These are phyloP conservation scores for Tragelaphus imberbis DNA, from an alignment of 2,113 vertebrate species.

Conservation along the genomic window DNA sequence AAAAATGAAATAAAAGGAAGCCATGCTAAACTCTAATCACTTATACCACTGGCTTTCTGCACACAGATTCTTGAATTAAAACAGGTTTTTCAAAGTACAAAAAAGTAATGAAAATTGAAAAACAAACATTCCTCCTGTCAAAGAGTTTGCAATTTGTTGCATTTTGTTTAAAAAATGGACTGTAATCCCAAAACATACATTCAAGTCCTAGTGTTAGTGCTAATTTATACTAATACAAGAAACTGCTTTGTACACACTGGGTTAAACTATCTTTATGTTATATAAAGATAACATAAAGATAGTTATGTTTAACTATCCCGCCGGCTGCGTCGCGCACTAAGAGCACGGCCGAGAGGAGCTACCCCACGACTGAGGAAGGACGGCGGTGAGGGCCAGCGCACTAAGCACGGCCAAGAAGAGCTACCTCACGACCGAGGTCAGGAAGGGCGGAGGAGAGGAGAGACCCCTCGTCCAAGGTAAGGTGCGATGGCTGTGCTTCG, in stretches of 20 bases:
- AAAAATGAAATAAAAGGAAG: not conserved
- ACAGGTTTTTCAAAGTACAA: not conserved
- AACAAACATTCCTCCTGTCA: not conserved
- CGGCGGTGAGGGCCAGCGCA: too few relatives aligned
- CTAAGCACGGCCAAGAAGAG: too few relatives aligned
- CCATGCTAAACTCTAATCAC: not conserved
- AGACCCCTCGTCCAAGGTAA: too few relatives aligned
- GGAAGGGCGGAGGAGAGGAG: too few relatives aligned
- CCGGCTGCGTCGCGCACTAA: too few relatives aligned
- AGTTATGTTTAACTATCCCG: too few relatives aligned
- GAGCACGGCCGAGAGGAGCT: too few relatives aligned
- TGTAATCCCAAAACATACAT: not conserved
- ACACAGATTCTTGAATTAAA: not conserved
- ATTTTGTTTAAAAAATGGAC: not conserved
- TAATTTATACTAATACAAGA: not conserved
- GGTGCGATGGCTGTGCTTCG: too few relatives aligned
- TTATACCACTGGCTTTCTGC: not conserved
- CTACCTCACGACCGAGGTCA: too few relatives aligned
- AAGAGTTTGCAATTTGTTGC: not conserved
- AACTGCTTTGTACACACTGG: not conserved
- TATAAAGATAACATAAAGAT: too few relatives aligned
- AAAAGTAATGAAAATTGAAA: conserved; percentile 14
- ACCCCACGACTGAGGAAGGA: too few relatives aligned
- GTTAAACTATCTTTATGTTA: not conserved
- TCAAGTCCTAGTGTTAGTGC: not conserved